Base-by-base conservation (phyloP, 2,888 invertebrate genomes). In the Dicycla oo region DNA sequence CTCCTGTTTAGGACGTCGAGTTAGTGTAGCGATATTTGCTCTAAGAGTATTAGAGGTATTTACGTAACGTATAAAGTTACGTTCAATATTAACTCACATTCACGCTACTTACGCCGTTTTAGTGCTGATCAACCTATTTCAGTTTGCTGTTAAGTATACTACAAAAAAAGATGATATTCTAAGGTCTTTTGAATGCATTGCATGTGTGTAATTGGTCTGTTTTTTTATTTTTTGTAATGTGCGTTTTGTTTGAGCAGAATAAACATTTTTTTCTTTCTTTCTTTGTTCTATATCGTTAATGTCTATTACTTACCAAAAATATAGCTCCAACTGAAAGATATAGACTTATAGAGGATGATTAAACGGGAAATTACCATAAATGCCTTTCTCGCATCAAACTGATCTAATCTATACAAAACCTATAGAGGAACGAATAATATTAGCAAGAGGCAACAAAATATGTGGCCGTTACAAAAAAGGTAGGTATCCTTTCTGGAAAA, bases 1-100 rank as follows among this genome's bases (percentile, higher is more conserved):
- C 13, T n/a, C 34, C 38, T 58, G 13, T 34, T 2, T n/a, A 23
- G 2, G 20, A 51, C 10, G 15, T 2, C 51, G 34, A 62, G 45
- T 58, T 51, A 71, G 51, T 67, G 47, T 47, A 83, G 80, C 80
- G 61, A 83, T 79, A 73, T 83, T 79, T 79, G 67, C 80, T 83
- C 80, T 57, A 68, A 83, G 64, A 80, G 80, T 73, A 83, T 79
- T 83, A 83, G 49, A 61, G 73, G 83, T 64, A 83, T 73, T 79
- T 57, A 79, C 63, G 80, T 83, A 65, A 80, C 80, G 63, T 83
- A 83, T 64, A 61, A 82, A 79, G 64, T 83, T 68, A 76, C 80
- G 80, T 83, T 73, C 73, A 64, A 83, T 83, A 68, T 83, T 64
- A 79, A 83, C 67, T 51, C 45, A 60, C 54, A 38, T 38, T 63